Percentiles rank a stretch among this genome's conserved stretches.
phyloP scores from a whole-genome alignment of 2,888 invertebrate species.

The Cinara cedri region DNA sequence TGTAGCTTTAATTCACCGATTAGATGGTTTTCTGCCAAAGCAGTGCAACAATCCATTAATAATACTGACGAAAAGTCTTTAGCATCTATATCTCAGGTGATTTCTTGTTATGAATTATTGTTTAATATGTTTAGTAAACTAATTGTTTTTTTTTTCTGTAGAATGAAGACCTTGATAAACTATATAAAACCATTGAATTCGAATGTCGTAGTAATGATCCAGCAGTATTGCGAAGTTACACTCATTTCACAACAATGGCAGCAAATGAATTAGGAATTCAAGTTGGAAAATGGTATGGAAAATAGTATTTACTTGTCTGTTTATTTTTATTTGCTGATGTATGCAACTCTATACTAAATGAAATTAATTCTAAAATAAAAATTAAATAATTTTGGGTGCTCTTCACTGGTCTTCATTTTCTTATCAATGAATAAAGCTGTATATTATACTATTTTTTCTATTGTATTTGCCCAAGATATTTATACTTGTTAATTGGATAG shows the following conservation, averaged over 20 bases:
- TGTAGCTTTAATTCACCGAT: background rate
- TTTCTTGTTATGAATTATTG: background rate
- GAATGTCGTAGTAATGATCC: slow-evolving; percentile 88
- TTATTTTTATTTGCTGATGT: too few relatives aligned
- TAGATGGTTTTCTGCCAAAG: background rate
- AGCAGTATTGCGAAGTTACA: slow-evolving; percentile 86
- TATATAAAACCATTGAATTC: slow-evolving; percentile 82
- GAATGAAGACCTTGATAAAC: slow-evolving; percentile 70
- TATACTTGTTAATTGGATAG: too few relatives aligned
- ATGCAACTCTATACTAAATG: too few relatives aligned
- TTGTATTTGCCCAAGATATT: too few relatives aligned
- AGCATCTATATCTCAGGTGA: background rate
- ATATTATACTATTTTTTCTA: too few relatives aligned
- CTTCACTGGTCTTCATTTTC: too few relatives aligned
- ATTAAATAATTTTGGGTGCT: too few relatives aligned
- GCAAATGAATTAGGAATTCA: slow-evolving; percentile 82
- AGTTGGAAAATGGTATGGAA: slow-evolving; percentile 68
- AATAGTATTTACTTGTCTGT: too few relatives aligned
- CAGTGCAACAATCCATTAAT: background rate
- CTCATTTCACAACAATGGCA: slow-evolving; percentile 80
- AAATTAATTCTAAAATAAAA: too few relatives aligned
- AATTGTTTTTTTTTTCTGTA: background rate
- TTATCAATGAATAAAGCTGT: too few relatives aligned
- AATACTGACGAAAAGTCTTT: background rate
- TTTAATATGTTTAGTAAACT: background rate